These are phyloP conservation scores for Sander vitreus DNA, from an alignment of 2,113 vertebrate genomes.

Conservation along the genomic window DNA sequence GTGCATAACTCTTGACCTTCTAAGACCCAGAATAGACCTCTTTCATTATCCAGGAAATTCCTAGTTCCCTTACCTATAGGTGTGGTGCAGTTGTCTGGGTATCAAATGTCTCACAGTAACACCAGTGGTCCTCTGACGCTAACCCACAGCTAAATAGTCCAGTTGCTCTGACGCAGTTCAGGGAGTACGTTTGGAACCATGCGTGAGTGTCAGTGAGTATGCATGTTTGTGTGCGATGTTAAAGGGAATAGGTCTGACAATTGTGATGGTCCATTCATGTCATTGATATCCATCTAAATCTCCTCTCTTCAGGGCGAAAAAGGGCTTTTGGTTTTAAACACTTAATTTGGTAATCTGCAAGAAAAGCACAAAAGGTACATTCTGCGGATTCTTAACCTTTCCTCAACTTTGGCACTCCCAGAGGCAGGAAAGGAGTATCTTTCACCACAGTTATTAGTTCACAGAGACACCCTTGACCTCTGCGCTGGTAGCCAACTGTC, in stretches of 20 bases:
- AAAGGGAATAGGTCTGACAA: constrained; percentile 48
- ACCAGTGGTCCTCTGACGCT: constrained; percentile 63
- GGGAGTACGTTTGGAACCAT: constrained; percentile 44
- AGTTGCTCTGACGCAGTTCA: constrained; percentile 67
- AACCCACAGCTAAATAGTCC: constrained; percentile 61
- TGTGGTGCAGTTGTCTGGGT: constrained; percentile 77
- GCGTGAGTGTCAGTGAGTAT: constrained; percentile 25
- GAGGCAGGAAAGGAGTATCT: constrained; percentile 83
- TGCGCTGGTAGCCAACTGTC: constrained; percentile 79
- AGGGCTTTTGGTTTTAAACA: constrained; percentile 77
- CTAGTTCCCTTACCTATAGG: constrained; percentile 79
- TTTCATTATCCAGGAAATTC: constrained; percentile 82
- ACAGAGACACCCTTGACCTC: constrained; percentile 82
- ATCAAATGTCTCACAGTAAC: constrained; percentile 78
- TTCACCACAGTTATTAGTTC: constrained; percentile 85
- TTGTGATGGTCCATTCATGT: constrained; percentile 72
- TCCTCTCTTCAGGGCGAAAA: constrained; percentile 57
- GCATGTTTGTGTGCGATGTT: constrained; percentile 34
- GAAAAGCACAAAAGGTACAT: constrained; percentile 83
- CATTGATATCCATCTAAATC: constrained; percentile 77
- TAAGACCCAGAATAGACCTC: constrained; percentile 72
- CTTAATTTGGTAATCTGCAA: constrained; percentile 84
- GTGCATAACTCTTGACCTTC: constrained; percentile 67
- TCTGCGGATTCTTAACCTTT: constrained; percentile 85
- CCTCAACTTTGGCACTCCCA: constrained; percentile 82